Conservation (phyloP, 2,113 vertebrate genomes). For the Lycaon pictus region DNA sequence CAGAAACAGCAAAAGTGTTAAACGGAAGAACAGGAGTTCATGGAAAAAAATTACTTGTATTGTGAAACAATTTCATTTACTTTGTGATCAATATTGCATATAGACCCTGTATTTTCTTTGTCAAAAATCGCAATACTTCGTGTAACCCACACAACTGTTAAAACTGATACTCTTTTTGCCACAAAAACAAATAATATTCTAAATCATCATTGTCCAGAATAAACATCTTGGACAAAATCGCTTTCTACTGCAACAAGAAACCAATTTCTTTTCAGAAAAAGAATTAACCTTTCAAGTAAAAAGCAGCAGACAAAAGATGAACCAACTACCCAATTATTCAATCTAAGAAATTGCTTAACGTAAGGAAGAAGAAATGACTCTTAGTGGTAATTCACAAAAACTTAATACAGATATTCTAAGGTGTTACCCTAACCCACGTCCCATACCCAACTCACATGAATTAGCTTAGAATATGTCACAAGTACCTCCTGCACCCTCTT, state of each 20-base stretch:
- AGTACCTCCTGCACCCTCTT: background rate
- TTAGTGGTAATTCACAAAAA: background rate
- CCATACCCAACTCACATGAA: background rate
- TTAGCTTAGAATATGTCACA: too few species aligned
- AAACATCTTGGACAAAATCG: background rate
- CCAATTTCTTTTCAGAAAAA: background rate
- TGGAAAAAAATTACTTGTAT: background rate
- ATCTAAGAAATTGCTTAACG: background rate
- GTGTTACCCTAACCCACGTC: background rate
- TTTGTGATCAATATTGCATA: background rate
- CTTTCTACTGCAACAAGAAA: background rate
- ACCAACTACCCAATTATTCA: background rate
- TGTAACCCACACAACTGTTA: background rate
- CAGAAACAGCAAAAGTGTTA: background rate
- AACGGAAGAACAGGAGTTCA: background rate
- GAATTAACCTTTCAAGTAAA: background rate
- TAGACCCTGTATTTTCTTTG: background rate
- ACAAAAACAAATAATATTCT: background rate
- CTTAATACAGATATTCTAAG: background rate
- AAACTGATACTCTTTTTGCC: background rate
- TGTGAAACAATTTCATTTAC: background rate
- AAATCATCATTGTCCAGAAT: background rate
- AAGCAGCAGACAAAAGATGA: background rate
- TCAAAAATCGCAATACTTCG: background rate
- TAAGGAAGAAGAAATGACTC: background rate